Evolutionary conservation across 1,140 invertebrate genomes (phyloP).

Genomic region (Euwallacea fornicatus): DNA sequence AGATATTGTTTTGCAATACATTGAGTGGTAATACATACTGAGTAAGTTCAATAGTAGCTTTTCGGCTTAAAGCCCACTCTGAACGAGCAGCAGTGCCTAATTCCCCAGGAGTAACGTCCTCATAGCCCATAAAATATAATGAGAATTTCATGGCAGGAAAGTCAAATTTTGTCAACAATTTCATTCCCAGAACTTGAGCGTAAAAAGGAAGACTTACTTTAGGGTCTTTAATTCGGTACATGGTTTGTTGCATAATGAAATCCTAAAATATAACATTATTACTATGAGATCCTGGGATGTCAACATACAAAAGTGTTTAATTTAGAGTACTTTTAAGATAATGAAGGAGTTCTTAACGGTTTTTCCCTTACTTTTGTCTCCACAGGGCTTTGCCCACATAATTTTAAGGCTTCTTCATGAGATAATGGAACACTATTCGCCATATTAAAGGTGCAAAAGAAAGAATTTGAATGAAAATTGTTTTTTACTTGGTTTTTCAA

Average conservation of each 20-base stretch:
- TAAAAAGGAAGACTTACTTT: constrained; percentile 87
- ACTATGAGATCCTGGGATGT: no score
- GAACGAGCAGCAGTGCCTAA: constrained; percentile 62
- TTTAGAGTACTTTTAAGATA: no score
- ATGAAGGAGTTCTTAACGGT: no score
- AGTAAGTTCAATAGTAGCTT: constrained; percentile 89
- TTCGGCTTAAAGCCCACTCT: constrained; percentile 78
- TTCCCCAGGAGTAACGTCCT: constrained; percentile 64
- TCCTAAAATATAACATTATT: constrained; percentile 55
- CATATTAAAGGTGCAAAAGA: constrained; percentile 33
- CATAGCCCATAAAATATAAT: constrained; percentile 92
- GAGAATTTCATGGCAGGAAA: constrained; percentile 90
- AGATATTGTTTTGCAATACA: background rate
- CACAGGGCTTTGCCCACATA: constrained; percentile 64
- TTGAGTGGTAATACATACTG: constrained; percentile 67
- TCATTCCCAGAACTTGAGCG: constrained; percentile 88
- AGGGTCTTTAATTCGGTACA: constrained; percentile 94
- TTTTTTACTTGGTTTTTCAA: no score
- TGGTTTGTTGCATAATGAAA: constrained; percentile 94
- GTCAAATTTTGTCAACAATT: constrained; percentile 82
- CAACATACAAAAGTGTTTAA: no score
- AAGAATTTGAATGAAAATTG: no score
- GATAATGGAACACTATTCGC: constrained; percentile 49
- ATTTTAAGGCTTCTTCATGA: constrained; percentile 65
- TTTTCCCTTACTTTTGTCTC: constrained; percentile 61